These are phyloP conservation scores for Zapornia atra DNA, from an alignment of 2,113 vertebrate genomes.

Conservation along the genomic window DNA sequence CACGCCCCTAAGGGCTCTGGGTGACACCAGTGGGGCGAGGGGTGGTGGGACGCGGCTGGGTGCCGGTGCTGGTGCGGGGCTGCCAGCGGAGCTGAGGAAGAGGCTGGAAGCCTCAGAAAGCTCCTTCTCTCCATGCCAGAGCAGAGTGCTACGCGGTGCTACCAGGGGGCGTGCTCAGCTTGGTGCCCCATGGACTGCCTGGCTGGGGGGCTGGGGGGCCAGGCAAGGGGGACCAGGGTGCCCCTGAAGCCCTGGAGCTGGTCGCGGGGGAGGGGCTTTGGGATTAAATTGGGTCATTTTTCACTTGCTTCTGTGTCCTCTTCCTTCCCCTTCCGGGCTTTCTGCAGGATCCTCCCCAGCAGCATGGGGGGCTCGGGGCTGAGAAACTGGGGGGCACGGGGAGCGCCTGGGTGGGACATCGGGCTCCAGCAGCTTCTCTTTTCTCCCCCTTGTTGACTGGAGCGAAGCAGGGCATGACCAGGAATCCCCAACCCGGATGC, in stretches of 20 bases:
- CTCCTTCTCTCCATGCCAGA: neutral
- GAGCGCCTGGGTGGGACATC: neutral
- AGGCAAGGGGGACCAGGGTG: neutral
- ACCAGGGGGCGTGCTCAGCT: rapidly evolving
- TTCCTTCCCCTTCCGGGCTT: neutral
- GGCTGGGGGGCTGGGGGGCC: neutral
- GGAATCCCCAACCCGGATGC: neutral
- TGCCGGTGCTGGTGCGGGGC: neutral
- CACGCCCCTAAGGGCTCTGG: neutral
- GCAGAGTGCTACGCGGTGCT: neutral
- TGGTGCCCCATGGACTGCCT: rapidly evolving
- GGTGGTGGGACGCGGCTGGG: rapidly evolving
- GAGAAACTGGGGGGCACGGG: neutral
- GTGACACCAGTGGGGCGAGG: rapidly evolving
- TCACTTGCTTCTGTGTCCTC: conserved; percentile 3
- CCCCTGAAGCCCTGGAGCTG: neutral
- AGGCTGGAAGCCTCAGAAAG: neutral
- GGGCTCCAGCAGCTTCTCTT: neutral
- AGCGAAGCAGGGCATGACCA: neutral
- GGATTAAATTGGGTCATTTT: conserved; percentile 52
- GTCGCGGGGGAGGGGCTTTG: neutral
- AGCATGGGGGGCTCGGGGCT: rapidly evolving
- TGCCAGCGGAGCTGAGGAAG: neutral
- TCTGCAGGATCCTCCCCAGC: neutral
- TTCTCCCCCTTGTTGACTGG: neutral